Conservation (phyloP, 2,797 vertebrate species). For the Clarias laeviceps region DNA sequence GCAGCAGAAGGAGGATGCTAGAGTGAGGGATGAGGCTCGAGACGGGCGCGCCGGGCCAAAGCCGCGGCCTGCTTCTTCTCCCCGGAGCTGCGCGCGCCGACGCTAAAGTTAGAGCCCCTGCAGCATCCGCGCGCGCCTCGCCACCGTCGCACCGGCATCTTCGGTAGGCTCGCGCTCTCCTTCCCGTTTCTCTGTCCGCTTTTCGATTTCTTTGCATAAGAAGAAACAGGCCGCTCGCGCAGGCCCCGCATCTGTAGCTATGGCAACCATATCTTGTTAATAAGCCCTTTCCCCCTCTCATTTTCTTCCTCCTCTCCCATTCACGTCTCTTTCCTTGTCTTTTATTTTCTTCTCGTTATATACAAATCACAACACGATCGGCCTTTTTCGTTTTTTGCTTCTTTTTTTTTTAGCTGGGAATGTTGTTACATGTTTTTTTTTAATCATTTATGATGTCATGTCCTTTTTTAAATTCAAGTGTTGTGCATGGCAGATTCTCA, state of each 20-base stretch:
- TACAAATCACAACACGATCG: background rate
- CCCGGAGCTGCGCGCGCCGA: slow-evolving; percentile 91
- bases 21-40: slow-evolving; percentile 87
- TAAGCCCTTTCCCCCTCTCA: slow-evolving; percentile 56
- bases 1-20: slow-evolving; percentile 55
- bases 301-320: slow-evolving; percentile 6
- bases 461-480: background rate
- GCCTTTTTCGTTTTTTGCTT: background rate
- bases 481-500: slow-evolving; percentile 5
- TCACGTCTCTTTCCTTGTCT: slow-evolving; percentile 41
- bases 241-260: slow-evolving; percentile 79
- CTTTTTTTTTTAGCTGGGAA: background rate
- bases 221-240: slow-evolving; percentile 67
- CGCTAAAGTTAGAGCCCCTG: slow-evolving; percentile 83
- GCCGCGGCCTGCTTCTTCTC: slow-evolving; percentile 86
- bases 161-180: slow-evolving; percentile 79
- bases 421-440: background rate
- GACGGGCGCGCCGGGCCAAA: slow-evolving; percentile 92
- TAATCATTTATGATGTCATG: slow-evolving; percentile 12
- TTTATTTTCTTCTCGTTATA: slow-evolving; percentile 19
- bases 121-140: slow-evolving; percentile 76
- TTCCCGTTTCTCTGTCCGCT: background rate
- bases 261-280: slow-evolving; percentile 89
- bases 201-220: slow-evolving; percentile 63
- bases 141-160: slow-evolving; percentile 98